Evolutionary conservation across 2,888 invertebrate species (phyloP).

Genomic region (Micoletzkya japonica): DNA sequence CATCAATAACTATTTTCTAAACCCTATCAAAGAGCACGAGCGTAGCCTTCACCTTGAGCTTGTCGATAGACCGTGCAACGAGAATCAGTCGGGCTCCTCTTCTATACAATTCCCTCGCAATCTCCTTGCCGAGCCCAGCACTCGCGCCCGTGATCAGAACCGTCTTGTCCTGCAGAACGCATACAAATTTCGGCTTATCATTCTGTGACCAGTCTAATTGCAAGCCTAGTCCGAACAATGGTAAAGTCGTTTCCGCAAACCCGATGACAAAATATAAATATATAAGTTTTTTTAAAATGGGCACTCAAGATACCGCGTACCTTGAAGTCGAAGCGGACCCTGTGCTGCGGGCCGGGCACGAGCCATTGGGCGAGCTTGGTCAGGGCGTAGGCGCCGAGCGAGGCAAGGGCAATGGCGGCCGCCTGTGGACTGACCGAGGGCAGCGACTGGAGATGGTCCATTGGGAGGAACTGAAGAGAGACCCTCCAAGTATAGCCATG

Average conservation of each 20-base stretch:
- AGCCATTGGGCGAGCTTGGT: constrained; percentile 31
- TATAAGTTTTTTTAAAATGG: too few relatives aligned
- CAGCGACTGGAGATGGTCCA: neutral
- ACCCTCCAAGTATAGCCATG: too few relatives aligned
- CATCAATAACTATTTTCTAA: too few relatives aligned
- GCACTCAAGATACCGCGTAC: constrained; percentile 3
- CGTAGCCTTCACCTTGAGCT: constrained; percentile 41
- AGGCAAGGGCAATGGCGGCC: constrained; percentile 32
- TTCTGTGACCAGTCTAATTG: too few relatives aligned
- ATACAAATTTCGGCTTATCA: neutral
- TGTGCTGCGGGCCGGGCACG: constrained; percentile 55
- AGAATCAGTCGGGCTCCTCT: constrained; percentile 57
- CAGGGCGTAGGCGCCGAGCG: constrained; percentile 37
- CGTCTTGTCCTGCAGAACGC: constrained; percentile 42
- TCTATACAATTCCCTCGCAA: constrained; percentile 53
- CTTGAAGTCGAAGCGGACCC: constrained; percentile 42
- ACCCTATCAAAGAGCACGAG: too few relatives aligned
- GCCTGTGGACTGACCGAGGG: constrained; percentile 33
- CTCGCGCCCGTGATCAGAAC: constrained; percentile 60
- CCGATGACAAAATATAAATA: too few relatives aligned
- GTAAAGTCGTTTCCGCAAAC: too few relatives aligned
- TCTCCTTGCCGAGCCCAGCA: constrained; percentile 47
- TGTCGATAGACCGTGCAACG: constrained; percentile 54
- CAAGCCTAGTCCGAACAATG: too few relatives aligned
- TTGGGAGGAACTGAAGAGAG: constrained; percentile 6